Evolutionary conservation across 2,888 invertebrate species (phyloP), one percentile per base, ranked within the genome.

Genomic region (Priocnemis perturbator): DNA sequence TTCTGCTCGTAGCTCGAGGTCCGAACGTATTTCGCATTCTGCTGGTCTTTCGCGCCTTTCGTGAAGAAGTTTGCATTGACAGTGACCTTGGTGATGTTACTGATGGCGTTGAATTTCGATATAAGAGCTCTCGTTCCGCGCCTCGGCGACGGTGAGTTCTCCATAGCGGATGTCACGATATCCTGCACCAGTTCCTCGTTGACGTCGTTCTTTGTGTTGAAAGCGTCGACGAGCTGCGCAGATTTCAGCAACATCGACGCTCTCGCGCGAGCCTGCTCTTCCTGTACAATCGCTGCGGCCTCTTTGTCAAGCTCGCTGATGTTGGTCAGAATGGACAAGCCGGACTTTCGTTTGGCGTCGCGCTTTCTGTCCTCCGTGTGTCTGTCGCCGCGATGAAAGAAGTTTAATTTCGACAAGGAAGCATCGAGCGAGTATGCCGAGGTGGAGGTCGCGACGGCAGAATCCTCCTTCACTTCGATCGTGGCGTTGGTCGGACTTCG

Each of bases 281-380:
- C 91, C 85, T 92, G 92, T 55, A 95, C 92, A 76, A 96, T 94
- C 87, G 94, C 94, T 0, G 93, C 92, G 0, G 95, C 95, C 88
- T 96, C 94, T 78, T 93, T 92, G 85, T 96, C 95, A 72, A 95
- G 88, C 86, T 95, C 95, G 83, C 95, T 95, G 77, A 95, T 95
- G 85, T 93, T 95, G 0, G 94, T 93, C 59, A 95, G 88, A 71
- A 93, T 91, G 81, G 92, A 91, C 86, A 94, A 81, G 79, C 92
- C 91, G 0, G 92, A 90, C 89, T 90, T 91, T 63, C 92, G 88
- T 83, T 92, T 92, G 53, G 90, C 90, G 1, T 90, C 89, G 23
- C 84, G 86, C 21, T 84, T 86, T 9, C 85, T 84, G 1, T 84
- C 83, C 3, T 85, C 86, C 26, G 64, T 48, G 5, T 74, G 81